A percentile compares a stretch with the other conserved stretches of the same genome.
These are phyloP conservation scores for Prochilodus magdalenae DNA, from an alignment of 2,113 vertebrate species.

Conservation along the genomic window DNA sequence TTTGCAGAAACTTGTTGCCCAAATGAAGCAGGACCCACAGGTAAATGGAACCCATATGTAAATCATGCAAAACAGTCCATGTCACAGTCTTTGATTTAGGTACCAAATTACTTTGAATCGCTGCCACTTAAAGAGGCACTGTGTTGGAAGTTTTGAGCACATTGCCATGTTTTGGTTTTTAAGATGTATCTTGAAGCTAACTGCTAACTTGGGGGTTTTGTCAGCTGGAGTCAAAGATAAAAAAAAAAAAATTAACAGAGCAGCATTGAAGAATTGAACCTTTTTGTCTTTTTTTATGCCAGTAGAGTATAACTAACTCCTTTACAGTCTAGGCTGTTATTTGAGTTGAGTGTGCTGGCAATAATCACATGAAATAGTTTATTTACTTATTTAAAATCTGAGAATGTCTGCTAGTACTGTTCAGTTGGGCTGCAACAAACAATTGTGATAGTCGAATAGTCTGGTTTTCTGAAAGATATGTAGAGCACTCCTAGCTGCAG, in stretches of 20 bases:
- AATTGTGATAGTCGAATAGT: too few species aligned
- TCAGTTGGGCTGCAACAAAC: too few species aligned
- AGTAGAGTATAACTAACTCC: constrained; percentile 7
- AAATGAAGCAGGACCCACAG: constrained; percentile 99
- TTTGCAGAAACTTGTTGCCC: constrained; percentile 94
- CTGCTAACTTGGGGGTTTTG: too few species aligned
- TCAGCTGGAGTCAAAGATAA: too few species aligned
- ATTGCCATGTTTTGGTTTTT: too few species aligned
- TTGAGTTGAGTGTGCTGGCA: not conserved
- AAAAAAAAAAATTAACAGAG: too few species aligned
- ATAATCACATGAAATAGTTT: not conserved
- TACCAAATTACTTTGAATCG: not conserved
- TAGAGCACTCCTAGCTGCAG: too few species aligned
- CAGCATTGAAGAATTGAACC: too few species aligned
- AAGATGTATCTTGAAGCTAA: too few species aligned
- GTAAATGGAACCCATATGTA: constrained; percentile 71
- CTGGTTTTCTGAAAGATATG: too few species aligned
- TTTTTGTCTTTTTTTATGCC: not conserved
- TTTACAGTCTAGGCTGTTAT: not conserved
- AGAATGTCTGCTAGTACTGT: not conserved
- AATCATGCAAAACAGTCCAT: not conserved
- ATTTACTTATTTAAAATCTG: not conserved
- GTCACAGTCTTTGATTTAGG: not conserved
- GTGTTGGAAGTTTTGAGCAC: too few species aligned
- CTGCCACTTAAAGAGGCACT: not conserved